Evolutionary conservation across 2,888 invertebrate genomes (phyloP), one percentile per base, ranked within the genome.

Genomic region (Ctena decussata): DNA sequence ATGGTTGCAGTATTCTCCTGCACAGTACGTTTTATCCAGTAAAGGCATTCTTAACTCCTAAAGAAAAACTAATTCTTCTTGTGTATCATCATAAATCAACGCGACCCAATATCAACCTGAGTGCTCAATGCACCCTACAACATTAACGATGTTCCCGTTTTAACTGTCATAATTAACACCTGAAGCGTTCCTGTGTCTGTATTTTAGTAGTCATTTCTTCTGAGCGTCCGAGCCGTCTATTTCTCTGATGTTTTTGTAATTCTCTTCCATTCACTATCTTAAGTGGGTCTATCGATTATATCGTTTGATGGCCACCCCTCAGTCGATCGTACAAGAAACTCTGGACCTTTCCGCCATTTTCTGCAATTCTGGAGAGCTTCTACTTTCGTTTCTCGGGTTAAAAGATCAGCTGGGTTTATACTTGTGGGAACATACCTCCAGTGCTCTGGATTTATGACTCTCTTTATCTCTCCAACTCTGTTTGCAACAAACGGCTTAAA

Each of bases 401-500:
- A 21, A 69, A 69, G 12, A 69, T 69, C 69, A 35, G 69, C 69
- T 15, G 69, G 69, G 27, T 69, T 69, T 21, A 69, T 69, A 18
- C 69, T 35, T 11, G 53, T 72, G 18, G 79, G 60, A 27, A 79
- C 72, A 57, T 72, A 46, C 27, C 73, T 53, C 72, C 73, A 73
- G 11, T 73, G 79, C 35, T 53, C 57, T n/a, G 79, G 71, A 8
- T 79, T 27, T 2, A 57, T 35, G 32, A 27, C 27, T 32, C 41
- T 57, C 6, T 83, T 83, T 37, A 87, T 86, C 77, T 86, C 80
- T n/a, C 80, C 81, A n/a, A 83, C 81, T 12, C 86, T 71, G 72
- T 88, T 87, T 0, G 85, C 75, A 37, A 88, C 86, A 84, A 86
- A 88, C 24, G 86, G 60, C 72, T 86, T 82, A 73, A 69, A 83